These are phyloP conservation scores for Trissolcus japonicus DNA, from an alignment of 2,888 invertebrate genomes.

Conservation along the genomic window DNA sequence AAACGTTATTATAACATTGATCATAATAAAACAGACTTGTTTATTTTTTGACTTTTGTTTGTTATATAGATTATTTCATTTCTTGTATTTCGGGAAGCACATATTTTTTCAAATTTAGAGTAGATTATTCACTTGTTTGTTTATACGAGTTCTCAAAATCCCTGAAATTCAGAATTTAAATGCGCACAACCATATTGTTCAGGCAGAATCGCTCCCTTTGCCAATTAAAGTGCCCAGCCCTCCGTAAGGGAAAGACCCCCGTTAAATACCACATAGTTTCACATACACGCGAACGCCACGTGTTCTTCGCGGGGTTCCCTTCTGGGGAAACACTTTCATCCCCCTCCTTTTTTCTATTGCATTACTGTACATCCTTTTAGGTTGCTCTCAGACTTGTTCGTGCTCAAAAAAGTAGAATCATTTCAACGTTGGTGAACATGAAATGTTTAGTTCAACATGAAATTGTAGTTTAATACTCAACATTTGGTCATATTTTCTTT, in stretches of 20 bases:
- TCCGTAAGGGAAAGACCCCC: conserved; percentile 30
- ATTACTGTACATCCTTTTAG: conserved; percentile 48
- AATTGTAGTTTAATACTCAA: too few relatives aligned
- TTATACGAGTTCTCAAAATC: conserved; percentile 31
- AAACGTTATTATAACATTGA: too few relatives aligned
- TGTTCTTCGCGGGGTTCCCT: conserved; percentile 18
- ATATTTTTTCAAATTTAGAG: conserved; percentile 15
- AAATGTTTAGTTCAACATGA: too few relatives aligned
- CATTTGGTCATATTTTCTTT: too few relatives aligned
- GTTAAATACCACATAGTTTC: conserved; percentile 45
- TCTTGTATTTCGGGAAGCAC: not conserved
- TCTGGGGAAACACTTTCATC: conserved; percentile 26
- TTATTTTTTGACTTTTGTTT: not conserved
- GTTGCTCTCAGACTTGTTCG: conserved; percentile 10
- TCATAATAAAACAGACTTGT: not conserved
- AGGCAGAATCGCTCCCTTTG: conserved; percentile 32
- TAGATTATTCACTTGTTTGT: conserved; percentile 48
- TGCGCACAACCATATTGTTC: conserved; percentile 27
- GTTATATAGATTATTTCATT: not conserved
- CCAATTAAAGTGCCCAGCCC: conserved; percentile 44
- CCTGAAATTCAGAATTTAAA: conserved; percentile 36
- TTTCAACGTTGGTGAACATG: too few relatives aligned
- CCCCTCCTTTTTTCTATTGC: conserved; percentile 31
- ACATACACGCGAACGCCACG: conserved; percentile 36
- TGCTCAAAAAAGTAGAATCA: not conserved